phyloP scores from a whole-genome alignment of 64 coral and sea anemone species.

The Platygyra sinensis region DNA sequence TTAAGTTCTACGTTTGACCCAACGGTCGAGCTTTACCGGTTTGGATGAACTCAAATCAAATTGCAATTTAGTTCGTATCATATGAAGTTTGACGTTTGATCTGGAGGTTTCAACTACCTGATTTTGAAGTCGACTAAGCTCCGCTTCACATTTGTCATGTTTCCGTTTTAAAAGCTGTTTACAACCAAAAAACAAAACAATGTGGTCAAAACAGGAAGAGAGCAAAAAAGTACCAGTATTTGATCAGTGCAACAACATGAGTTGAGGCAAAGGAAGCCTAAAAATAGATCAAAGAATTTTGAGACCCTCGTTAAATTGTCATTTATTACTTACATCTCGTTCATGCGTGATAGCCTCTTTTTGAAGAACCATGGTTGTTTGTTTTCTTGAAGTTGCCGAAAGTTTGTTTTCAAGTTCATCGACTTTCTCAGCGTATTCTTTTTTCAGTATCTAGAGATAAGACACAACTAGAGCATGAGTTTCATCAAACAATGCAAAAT shows the following conservation, averaged over 20 bases:
- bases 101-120: neutral
- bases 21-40: too few species aligned
- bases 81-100: neutral
- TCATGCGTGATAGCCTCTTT: constrained; percentile 34
- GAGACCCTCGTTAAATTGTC: too few species aligned
- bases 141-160: constrained; percentile 33
- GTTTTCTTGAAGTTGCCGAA: neutral
- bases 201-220: neutral
- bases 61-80: neutral
- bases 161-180: constrained; percentile 34
- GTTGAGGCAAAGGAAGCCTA: too few species aligned
- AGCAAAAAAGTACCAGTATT: neutral
- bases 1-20: neutral
- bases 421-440: constrained; percentile 10
- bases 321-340: constrained; percentile 21
- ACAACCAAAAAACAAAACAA: neutral
- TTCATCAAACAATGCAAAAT: too few species aligned
- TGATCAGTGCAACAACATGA: neutral
- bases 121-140: constrained; percentile 8
- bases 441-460: neutral
- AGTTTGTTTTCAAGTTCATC: constrained; percentile 21
- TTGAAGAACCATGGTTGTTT: constrained; percentile 27
- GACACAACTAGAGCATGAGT: neutral
- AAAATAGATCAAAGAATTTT: too few species aligned
- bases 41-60: too few species aligned